Conservation (phyloP, 1,140 invertebrate genomes). For the Aradophagus sp. region DNA sequence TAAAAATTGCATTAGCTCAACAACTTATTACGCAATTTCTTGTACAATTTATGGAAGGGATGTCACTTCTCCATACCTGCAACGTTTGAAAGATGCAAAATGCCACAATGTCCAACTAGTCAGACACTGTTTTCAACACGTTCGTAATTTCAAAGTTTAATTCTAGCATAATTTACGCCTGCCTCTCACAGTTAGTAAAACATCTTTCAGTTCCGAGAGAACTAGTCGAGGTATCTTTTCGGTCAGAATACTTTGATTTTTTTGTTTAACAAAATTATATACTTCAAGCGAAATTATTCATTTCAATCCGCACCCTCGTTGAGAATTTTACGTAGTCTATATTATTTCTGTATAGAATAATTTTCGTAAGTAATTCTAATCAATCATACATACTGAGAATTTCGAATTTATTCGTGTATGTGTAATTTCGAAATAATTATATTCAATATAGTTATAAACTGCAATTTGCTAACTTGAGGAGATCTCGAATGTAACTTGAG, state of each 20-base stretch:
- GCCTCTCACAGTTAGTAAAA: constrained; percentile 54
- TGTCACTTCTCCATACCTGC: constrained; percentile 39
- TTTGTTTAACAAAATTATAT: constrained; percentile 32
- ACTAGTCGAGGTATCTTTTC: constrained; percentile 47
- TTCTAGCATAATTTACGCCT: constrained; percentile 58
- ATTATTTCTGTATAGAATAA: too few species aligned
- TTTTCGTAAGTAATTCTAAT: too few species aligned
- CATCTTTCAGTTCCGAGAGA: constrained; percentile 47
- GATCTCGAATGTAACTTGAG: constrained; percentile 41
- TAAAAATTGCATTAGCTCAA: constrained; percentile 35
- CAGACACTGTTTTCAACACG: constrained; percentile 57
- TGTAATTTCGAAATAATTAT: constrained; percentile 53
- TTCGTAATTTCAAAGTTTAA: constrained; percentile 59
- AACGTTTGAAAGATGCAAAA: constrained; percentile 55
- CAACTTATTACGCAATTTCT: constrained; percentile 45
- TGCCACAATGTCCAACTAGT: constrained; percentile 58
- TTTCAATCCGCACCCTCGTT: constrained; percentile 13
- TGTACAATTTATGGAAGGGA: constrained; percentile 35
- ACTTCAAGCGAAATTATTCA: constrained; percentile 17
- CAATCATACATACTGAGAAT: too few species aligned
- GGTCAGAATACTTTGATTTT: constrained; percentile 44
- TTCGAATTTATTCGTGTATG: constrained; percentile 50
- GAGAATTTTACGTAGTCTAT: too few species aligned
- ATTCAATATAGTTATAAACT: constrained; percentile 47
- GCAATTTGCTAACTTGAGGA: constrained; percentile 33